phyloP scores from a whole-genome alignment of 2,113 vertebrate genomes.

The Andinoacara biseriatus region DNA sequence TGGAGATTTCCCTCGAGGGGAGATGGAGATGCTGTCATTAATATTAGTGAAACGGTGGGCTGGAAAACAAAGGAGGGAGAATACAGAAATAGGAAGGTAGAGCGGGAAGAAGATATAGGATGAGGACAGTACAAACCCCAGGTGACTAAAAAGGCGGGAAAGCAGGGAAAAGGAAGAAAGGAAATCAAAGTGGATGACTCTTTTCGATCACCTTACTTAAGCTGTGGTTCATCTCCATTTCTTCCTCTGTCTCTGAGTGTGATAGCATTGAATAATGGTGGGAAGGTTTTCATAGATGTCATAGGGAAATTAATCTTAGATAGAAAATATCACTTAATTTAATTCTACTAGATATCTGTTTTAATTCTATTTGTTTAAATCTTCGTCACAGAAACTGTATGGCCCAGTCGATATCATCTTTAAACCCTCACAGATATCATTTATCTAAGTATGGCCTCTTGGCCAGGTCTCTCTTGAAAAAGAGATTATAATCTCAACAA shows the following conservation, averaged over 20 bases:
- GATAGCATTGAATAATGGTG: not conserved
- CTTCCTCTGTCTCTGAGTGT: not conserved
- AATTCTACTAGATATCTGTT: too few relatives aligned
- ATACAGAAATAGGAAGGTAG: not conserved
- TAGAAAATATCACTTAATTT: too few relatives aligned
- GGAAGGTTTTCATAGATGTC: too few relatives aligned
- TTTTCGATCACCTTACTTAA: not conserved
- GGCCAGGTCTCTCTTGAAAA: too few relatives aligned
- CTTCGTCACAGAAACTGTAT: too few relatives aligned
- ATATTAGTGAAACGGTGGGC: conserved; percentile 47
- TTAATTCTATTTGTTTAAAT: too few relatives aligned
- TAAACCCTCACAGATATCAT: too few relatives aligned
- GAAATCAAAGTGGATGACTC: not conserved
- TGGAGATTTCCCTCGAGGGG: conserved; percentile 65
- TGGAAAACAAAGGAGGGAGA: conserved; percentile 24
- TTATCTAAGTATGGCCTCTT: too few relatives aligned
- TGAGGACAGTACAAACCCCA: not conserved
- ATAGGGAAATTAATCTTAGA: too few relatives aligned
- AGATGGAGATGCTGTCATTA: conserved; percentile 66
- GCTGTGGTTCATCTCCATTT: not conserved
- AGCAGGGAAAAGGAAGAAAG: not conserved
- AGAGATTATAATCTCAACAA: too few relatives aligned
- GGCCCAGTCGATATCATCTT: too few relatives aligned
- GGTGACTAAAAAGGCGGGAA: not conserved
- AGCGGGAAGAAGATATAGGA: not conserved